Evolutionary conservation across 2,888 invertebrate species (phyloP), one percentile per base, ranked within the genome.

Genomic region (Exocentrus adspersus): DNA sequence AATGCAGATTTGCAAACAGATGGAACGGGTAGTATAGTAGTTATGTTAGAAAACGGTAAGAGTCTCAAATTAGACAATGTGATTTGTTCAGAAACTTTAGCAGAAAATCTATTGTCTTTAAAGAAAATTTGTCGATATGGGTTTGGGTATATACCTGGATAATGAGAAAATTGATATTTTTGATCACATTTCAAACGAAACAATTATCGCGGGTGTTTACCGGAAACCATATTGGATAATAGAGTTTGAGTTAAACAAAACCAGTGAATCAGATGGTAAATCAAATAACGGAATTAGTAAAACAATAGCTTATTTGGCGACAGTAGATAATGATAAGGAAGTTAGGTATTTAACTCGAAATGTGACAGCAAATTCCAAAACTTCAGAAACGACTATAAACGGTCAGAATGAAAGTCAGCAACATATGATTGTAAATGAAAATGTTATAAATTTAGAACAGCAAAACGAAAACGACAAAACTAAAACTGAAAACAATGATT

Each of bases 271-370:
- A 24, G 7, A 24, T 7, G 24, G 24, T 24, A 24, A 24, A 24
- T 24, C 7, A 24, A 24, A 24, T 24, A 24, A 24, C 24, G 24
- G 24, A 24, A 24, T 24, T 24, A 5, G 24, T 24, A 24, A 24
- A 24, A 24, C 24, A 24, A 24, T 24, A 24, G 24, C 24, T 24
- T 24, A 24, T 24, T 24, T 24, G 7, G 24, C 24, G 24, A 24
- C 24, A 24, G 24, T 16, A 43, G 43, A 43, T 43, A 17, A 6
- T 16, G 17, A 43, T 43, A 43, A 16, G 10, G 46, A 14, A 7
- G 77, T 19, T 17, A 43, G 17, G 9, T 12, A 43, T 16, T 17
- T 17, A 43, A 43, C 43, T 6, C 16, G 43, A 43, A 43, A 10
- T 19, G 19, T 43, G 19, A 43, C 43, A 7, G 10, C 19, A 43